phyloP scores from a whole-genome alignment of 1,140 invertebrate species.

The Drosophila yakuba region DNA sequence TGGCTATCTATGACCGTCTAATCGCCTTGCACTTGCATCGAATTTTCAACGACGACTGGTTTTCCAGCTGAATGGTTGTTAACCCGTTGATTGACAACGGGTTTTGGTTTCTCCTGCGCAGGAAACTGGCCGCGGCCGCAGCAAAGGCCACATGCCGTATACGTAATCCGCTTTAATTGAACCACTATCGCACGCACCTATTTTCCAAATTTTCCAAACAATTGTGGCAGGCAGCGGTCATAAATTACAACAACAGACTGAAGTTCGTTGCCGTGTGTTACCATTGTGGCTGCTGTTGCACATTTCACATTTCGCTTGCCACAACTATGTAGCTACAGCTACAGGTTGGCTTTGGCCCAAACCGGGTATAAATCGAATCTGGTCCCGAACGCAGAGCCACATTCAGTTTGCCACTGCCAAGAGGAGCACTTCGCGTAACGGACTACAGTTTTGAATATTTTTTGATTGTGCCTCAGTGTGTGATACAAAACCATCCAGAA shows the following conservation, averaged over 20 bases:
- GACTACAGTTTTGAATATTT: slow-evolving; percentile 22
- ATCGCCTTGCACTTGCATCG: slow-evolving; percentile 75
- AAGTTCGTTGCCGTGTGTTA: slow-evolving; percentile 73
- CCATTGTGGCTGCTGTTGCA: slow-evolving; percentile 37
- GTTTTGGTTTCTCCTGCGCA: slow-evolving; percentile 49
- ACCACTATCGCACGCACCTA: slow-evolving; percentile 64
- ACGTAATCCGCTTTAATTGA: slow-evolving; percentile 78
- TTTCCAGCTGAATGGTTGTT: slow-evolving; percentile 36
- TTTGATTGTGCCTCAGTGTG: slow-evolving; percentile 33
- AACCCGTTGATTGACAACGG: slow-evolving; percentile 64
- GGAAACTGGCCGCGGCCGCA: slow-evolving; percentile 33
- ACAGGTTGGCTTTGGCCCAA: background rate
- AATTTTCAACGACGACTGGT: slow-evolving; percentile 50
- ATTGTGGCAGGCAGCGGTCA: slow-evolving; percentile 50
- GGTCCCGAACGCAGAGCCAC: slow-evolving; percentile 68
- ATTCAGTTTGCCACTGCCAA: slow-evolving; percentile 69
- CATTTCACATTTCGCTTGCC: slow-evolving; percentile 58
- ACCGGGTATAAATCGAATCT: slow-evolving; percentile 84
- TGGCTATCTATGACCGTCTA: background rate
- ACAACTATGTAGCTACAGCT: background rate
- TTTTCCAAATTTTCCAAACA: slow-evolving; percentile 44
- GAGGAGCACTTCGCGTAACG: slow-evolving; percentile 46
- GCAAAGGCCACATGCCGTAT: slow-evolving; percentile 56
- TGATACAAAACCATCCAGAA: slow-evolving; percentile 10
- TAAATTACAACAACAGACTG: slow-evolving; percentile 54